These are phyloP conservation scores for Scytalopus superciliaris DNA, from an alignment of 2,113 vertebrate genomes.

Conservation along the genomic window DNA sequence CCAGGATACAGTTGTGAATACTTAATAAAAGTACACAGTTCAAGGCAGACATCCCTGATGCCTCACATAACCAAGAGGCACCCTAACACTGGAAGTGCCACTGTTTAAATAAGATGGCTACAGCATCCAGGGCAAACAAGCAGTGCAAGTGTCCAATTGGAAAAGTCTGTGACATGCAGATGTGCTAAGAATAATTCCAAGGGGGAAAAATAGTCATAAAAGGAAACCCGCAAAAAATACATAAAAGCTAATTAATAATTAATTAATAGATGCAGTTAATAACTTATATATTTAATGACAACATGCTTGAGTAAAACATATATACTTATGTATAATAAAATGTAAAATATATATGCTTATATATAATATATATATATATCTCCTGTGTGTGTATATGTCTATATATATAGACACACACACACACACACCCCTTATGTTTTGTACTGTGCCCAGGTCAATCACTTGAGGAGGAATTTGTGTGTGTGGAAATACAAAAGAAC, in stretches of 20 bases:
- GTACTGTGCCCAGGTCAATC: background rate
- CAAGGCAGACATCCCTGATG: background rate
- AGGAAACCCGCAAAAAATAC: fast-evolving
- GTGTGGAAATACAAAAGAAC: background rate
- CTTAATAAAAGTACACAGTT: background rate
- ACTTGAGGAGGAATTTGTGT: background rate
- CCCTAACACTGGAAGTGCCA: background rate
- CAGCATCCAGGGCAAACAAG: background rate
- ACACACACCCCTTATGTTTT: background rate
- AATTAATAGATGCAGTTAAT: background rate
- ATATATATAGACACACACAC: too few relatives aligned
- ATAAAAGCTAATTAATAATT: background rate
- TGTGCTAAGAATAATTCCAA: background rate
- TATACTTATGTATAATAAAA: background rate
- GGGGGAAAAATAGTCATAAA: background rate
- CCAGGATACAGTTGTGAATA: background rate
- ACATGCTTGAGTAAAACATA: background rate
- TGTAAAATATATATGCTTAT: background rate
- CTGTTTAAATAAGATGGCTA: background rate
- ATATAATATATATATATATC: background rate
- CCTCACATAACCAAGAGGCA: background rate
- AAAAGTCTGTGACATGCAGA: background rate
- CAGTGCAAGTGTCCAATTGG: background rate
- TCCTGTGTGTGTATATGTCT: background rate
- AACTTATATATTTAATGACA: background rate